phyloP scores from a whole-genome alignment of 2,797 vertebrate species.

The Hemitrygon akajei region DNA sequence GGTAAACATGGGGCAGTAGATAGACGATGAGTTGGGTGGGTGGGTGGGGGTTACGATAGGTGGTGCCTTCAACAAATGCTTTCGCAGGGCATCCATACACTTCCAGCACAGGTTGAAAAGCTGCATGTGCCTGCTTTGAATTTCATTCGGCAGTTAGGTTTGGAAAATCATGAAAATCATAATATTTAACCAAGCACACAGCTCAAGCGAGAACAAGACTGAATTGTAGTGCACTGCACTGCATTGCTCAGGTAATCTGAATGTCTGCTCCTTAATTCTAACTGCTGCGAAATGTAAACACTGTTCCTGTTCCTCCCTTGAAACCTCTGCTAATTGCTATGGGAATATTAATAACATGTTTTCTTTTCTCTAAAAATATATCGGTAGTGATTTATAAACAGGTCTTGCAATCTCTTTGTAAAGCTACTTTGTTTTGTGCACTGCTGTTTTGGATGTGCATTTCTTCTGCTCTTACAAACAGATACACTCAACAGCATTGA shows the following conservation, averaged over 20 bases:
- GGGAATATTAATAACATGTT: not conserved
- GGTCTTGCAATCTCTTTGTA: not conserved
- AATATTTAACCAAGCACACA: not conserved
- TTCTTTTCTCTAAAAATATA: not conserved
- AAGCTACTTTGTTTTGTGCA: not conserved
- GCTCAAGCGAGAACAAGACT: not conserved
- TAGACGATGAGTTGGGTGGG: too few species aligned
- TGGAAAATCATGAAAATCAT: not conserved
- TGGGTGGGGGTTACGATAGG: too few species aligned
- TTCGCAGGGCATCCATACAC: too few species aligned
- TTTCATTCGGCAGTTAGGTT: not conserved
- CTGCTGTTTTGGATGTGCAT: not conserved
- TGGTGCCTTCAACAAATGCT: too few species aligned
- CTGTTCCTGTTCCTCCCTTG: not conserved
- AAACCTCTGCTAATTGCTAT: slow-evolving; percentile 15
- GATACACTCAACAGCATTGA: not conserved
- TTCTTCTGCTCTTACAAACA: not conserved
- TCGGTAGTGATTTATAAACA: not conserved
- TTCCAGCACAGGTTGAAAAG: too few species aligned
- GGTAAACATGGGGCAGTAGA: too few species aligned
- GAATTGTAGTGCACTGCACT: not conserved
- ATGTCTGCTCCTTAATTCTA: not conserved
- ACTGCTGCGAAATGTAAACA: not conserved
- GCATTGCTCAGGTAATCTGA: not conserved
- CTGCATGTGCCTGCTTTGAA: not conserved